Conservation (phyloP, 2,797 vertebrate genomes). For the Oophaga sylvatica region DNA sequence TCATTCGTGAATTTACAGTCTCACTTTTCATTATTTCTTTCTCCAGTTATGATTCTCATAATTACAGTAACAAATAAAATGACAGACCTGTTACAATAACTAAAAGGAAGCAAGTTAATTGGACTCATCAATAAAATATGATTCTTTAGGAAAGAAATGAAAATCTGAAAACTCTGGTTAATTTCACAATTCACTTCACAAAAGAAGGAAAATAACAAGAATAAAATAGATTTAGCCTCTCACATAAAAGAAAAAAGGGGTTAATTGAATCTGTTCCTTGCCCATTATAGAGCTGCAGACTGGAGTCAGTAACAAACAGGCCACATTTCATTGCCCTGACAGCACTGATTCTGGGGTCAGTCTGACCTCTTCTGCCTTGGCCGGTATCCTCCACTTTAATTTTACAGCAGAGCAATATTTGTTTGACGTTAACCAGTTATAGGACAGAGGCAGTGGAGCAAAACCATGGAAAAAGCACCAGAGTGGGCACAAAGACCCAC, state of each 20-base stretch:
- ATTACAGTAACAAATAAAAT: background rate
- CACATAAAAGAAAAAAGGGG: background rate
- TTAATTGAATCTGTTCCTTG: slow-evolving; percentile 10
- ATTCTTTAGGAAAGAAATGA: background rate
- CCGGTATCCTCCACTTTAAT: slow-evolving; percentile 48
- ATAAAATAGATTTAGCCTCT: background rate
- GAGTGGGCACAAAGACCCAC: background rate
- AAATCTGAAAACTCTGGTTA: background rate
- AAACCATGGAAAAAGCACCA: slow-evolving; percentile 15
- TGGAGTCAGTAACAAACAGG: slow-evolving; percentile 58
- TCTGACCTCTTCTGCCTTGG: slow-evolving; percentile 50
- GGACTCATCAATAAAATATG: background rate
- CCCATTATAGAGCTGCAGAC: slow-evolving; percentile 20
- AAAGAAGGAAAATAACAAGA: background rate
- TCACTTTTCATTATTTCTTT: background rate
- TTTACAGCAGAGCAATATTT: slow-evolving; percentile 46
- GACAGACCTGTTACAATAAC: background rate
- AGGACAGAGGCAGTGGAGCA: slow-evolving; percentile 14
- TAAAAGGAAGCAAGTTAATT: slow-evolving; percentile 1
- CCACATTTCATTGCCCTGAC: slow-evolving; percentile 56
- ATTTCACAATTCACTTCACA: background rate
- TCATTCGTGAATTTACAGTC: background rate
- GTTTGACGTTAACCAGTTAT: slow-evolving; percentile 54
- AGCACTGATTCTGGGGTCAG: slow-evolving; percentile 56
- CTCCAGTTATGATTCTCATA: background rate